Percentiles rank a stretch among this genome's conserved stretches.
Conservation (phyloP, 2,888 invertebrate genomes). For the Luperina testacea region DNA sequence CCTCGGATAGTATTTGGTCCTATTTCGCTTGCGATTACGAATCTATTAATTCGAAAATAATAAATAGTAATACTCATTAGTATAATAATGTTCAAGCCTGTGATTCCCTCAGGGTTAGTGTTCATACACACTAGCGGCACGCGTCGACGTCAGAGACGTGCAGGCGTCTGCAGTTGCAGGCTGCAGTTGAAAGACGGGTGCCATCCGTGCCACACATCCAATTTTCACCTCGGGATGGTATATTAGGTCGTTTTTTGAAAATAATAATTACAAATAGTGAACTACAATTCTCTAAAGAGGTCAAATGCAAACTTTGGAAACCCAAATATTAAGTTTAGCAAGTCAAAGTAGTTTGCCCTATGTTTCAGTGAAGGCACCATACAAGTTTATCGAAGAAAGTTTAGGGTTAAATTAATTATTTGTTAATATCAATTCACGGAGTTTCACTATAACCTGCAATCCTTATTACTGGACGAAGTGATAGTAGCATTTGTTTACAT, state of each 20-base stretch:
- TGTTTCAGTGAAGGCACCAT: slow-evolving; percentile 12
- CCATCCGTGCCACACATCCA: too few relatives aligned
- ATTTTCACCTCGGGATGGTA: too few relatives aligned
- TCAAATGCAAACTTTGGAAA: background rate
- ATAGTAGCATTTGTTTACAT: background rate
- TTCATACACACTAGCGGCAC: too few relatives aligned
- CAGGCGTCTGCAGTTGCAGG: too few relatives aligned
- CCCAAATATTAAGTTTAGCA: slow-evolving; percentile 15
- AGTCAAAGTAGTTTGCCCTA: slow-evolving; percentile 23
- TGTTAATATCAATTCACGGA: slow-evolving; percentile 14
- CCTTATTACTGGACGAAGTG: background rate
- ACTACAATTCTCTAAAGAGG: background rate
- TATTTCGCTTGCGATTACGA: background rate
- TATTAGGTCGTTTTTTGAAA: too few relatives aligned
- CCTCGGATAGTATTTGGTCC: background rate
- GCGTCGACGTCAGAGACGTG: too few relatives aligned
- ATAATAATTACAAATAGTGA: background rate
- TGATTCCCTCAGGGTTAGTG: too few relatives aligned
- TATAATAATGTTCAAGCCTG: too few relatives aligned
- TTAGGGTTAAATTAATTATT: slow-evolving; percentile 26
- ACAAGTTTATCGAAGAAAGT: slow-evolving; percentile 36
- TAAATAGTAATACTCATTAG: background rate
- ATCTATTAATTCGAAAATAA: slow-evolving; percentile 7
- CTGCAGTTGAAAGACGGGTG: too few relatives aligned
- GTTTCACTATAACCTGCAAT: background rate